Conservation (phyloP, 2,113 vertebrate species). For the Tyrannus savana region DNA sequence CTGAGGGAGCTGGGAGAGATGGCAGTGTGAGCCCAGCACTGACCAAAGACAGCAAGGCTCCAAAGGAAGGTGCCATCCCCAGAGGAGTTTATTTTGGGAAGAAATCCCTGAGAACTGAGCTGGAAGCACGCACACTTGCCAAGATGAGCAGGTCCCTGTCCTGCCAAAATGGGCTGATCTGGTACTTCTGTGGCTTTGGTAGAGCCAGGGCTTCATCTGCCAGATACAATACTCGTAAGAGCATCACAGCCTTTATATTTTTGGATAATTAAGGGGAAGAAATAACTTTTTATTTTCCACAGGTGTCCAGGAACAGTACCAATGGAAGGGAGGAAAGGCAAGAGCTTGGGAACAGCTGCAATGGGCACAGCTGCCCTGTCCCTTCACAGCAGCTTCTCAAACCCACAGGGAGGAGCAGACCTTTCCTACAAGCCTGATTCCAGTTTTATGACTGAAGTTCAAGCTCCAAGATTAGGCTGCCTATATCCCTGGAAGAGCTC, state of each 20-base stretch:
- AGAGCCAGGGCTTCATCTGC: not conserved
- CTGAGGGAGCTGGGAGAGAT: not conserved
- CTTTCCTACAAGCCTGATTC: not conserved
- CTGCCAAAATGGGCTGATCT: not conserved
- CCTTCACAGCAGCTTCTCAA: not conserved
- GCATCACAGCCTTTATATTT: not conserved
- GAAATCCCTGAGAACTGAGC: no score
- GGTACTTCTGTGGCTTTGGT: rapidly evolving
- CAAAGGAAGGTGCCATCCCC: not conserved
- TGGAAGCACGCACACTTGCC: not conserved
- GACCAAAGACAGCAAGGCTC: not conserved
- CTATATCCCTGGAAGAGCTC: rapidly evolving
- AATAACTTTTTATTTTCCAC: not conserved
- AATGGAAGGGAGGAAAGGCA: not conserved
- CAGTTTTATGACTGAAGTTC: rapidly evolving
- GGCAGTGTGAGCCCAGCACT: not conserved
- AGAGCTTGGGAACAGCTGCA: not conserved
- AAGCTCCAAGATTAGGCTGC: not conserved
- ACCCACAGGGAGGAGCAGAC: no score
- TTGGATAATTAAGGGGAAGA: not conserved
- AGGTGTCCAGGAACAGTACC: not conserved
- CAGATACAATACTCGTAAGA: rapidly evolving
- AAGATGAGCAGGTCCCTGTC: not conserved
- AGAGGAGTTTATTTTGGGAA: not conserved
- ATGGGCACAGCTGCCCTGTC: rapidly evolving